Base-by-base conservation (phyloP, 1,140 invertebrate genomes). In the Sycobia sp. region DNA sequence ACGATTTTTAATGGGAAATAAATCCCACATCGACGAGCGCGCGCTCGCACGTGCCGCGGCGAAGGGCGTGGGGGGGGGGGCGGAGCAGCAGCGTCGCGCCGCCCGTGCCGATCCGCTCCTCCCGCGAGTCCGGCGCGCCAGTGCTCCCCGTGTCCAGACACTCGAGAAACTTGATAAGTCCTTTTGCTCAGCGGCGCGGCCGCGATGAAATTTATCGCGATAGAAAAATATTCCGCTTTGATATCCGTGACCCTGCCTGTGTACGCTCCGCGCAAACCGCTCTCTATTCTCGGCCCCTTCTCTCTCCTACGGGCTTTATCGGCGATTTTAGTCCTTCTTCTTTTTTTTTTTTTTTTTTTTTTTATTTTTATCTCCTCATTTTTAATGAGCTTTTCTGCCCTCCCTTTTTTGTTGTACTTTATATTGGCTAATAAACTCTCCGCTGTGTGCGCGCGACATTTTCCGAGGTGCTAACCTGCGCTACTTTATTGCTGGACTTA, bases 1-100 rank as follows among this genome's bases (percentile, higher is more conserved):
- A 64, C 62, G 54, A 64, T 64, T 64, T 64, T 64, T 64, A 64
- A 64, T 64, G 62, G 54, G 54, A 64, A 64, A 64, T 64, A 64
- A 64, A 64, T 56, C 61, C 53, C 55, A 43, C 55, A 55, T 16
- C 43, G 43, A 23, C 9, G 32, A 32, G 5, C 43, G 39, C n/a
- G n/a, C n/a, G n/a, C n/a, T n/a, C n/a, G n/a, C n/a, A n/a, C n/a
- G n/a, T n/a, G n/a, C n/a, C n/a, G n/a, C n/a, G n/a, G n/a, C n/a
- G n/a, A n/a, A n/a, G n/a, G n/a, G n/a, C n/a, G n/a, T n/a, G n/a
- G n/a, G n/a, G n/a, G n/a, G n/a, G n/a, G n/a, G n/a, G n/a, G n/a
- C n/a, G n/a, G n/a, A n/a, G n/a, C n/a, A n/a, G n/a, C n/a, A n/a
- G n/a, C n/a, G n/a, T n/a, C n/a, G n/a, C n/a, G n/a, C n/a, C n/a